phyloP scores from a whole-genome alignment of 2,113 vertebrate genomes.

The Uropsilus gracilis region DNA sequence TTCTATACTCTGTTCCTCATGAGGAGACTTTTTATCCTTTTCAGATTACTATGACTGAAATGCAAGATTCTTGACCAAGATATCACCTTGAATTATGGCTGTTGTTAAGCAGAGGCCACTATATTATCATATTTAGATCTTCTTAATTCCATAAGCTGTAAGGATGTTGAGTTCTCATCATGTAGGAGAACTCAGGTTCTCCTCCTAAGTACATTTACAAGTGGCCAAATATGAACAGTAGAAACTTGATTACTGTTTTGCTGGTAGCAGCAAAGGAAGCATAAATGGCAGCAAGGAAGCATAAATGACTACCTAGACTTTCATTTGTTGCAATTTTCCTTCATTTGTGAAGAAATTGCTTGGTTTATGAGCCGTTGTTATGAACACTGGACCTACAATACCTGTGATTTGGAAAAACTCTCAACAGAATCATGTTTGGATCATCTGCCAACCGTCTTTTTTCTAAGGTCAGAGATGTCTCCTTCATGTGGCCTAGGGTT shows the following conservation, averaged over 20 bases:
- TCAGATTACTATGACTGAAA: not conserved
- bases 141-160: not conserved
- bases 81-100: not conserved
- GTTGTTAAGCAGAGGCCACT: not conserved
- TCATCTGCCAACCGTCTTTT: not conserved
- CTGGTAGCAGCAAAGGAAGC: too few relatives aligned
- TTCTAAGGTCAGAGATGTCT: not conserved
- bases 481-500: not conserved
- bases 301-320: not conserved
- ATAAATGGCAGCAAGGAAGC: not conserved
- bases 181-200: too few relatives aligned
- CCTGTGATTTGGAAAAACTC: slow-evolving; percentile 1
- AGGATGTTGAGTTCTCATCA: not conserved
- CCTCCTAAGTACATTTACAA: too few relatives aligned
- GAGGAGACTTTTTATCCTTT: not conserved
- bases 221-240: too few relatives aligned
- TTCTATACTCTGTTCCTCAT: not conserved
- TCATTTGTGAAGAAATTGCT: not conserved
- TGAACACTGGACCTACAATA: not conserved
- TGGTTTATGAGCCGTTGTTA: not conserved
- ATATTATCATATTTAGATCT: not conserved
- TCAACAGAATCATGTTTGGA: not conserved
- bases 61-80: not conserved
- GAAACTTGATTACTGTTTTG: not conserved
- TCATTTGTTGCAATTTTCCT: not conserved